These are phyloP conservation scores for Hirundichthys speculiger DNA, from an alignment of 2,113 vertebrate species.

Conservation along the genomic window DNA sequence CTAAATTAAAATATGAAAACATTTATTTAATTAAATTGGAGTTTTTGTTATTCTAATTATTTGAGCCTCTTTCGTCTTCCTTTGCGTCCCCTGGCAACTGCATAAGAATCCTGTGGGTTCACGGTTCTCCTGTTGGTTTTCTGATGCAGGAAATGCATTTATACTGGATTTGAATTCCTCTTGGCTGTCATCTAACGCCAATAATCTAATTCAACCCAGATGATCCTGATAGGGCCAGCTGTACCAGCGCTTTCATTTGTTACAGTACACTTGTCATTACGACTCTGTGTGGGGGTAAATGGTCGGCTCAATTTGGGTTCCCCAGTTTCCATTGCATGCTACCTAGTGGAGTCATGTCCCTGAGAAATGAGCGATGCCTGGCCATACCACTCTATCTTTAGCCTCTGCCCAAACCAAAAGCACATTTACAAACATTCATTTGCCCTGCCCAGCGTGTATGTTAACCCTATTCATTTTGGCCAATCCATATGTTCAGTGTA, in stretches of 20 bases:
- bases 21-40: too few relatives aligned
- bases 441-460: conserved; percentile 70
- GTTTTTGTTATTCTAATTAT: too few relatives aligned
- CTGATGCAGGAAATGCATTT: too few relatives aligned
- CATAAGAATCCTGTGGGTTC: too few relatives aligned
- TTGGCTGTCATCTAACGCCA: conserved; percentile 6
- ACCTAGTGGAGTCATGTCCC: conserved; percentile 49
- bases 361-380: conserved; percentile 65
- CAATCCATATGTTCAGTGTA: conserved; percentile 77
- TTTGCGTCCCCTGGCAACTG: too few relatives aligned
- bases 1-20: neutral
- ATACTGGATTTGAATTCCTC: neutral
- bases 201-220: conserved; percentile 21
- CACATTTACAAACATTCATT: conserved; percentile 79
- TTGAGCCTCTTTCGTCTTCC: too few relatives aligned
- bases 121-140: too few relatives aligned
- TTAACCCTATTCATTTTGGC: conserved; percentile 79
- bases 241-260: conserved; percentile 7
- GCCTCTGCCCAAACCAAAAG: conserved; percentile 74
- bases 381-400: conserved; percentile 76
- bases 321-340: conserved; percentile 41
- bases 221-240: conserved; percentile 10
- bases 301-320: conserved; percentile 34
- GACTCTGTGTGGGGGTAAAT: conserved; percentile 8
- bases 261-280: conserved; percentile 9